Percentiles rank a stretch among this genome's conserved stretches.
Conservation (phyloP, 35 echinoderm and acorn worm species). For the Hemicentrotus pulcherrimus region DNA sequence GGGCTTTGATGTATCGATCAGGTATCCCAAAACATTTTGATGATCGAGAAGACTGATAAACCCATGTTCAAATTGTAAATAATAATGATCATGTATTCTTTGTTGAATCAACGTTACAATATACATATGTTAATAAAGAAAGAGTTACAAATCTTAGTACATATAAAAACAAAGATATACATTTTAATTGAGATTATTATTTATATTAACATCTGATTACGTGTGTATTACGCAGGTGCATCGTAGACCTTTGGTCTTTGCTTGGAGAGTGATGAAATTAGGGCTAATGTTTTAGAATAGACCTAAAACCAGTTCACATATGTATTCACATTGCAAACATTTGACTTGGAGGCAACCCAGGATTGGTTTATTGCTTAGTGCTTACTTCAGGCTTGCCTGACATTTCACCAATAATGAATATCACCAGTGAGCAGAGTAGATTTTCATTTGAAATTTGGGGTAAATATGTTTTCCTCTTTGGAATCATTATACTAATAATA, state of each 20-base stretch:
- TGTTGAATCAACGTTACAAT: not conserved
- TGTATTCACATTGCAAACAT: no score
- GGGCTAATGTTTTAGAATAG: not conserved
- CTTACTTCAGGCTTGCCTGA: not conserved
- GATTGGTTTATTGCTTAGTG: not conserved
- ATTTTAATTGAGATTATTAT: not conserved
- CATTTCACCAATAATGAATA: not conserved
- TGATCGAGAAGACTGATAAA: not conserved
- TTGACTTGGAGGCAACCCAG: not conserved
- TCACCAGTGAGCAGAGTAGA: no score
- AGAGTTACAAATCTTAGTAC: not conserved
- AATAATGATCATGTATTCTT: not conserved
- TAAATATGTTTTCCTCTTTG: no score
- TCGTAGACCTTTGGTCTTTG: not conserved
- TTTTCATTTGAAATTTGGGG: no score
- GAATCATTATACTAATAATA: no score
- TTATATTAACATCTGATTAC: not conserved
- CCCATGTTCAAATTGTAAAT: not conserved
- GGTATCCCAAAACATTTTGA: not conserved
- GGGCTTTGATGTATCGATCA: not conserved
- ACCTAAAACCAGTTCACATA: not conserved
- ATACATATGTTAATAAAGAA: not conserved
- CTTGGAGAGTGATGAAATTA: not conserved
- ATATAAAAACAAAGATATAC: not conserved
- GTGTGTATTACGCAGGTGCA: not conserved